Percentiles rank a stretch among this genome's conserved stretches.
These are phyloP conservation scores for Acrobasis repandana DNA, from an alignment of 2,888 invertebrate genomes.

Conservation along the genomic window DNA sequence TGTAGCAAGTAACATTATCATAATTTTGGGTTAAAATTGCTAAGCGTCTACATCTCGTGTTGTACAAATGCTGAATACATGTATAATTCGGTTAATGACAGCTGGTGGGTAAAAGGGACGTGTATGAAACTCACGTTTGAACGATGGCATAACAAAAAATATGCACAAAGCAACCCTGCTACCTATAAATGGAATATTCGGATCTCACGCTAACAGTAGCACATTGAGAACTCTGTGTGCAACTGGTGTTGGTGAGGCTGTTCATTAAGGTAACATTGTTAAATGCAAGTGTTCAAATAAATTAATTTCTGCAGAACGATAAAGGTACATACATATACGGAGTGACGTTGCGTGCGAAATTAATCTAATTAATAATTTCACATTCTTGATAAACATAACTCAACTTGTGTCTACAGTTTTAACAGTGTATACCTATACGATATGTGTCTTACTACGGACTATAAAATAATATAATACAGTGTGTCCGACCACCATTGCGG, in stretches of 20 bases:
- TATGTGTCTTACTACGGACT: too few relatives aligned
- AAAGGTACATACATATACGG: too few relatives aligned
- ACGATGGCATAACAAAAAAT: slow-evolving; percentile 74
- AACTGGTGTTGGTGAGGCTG: slow-evolving; percentile 49
- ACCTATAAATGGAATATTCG: slow-evolving; percentile 74
- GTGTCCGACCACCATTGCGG: too few relatives aligned
- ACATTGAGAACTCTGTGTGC: slow-evolving; percentile 52
- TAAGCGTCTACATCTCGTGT: slow-evolving; percentile 60
- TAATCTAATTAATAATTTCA: too few relatives aligned
- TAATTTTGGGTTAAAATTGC: slow-evolving; percentile 64
- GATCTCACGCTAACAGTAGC: slow-evolving; percentile 69
- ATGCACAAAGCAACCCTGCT: slow-evolving; percentile 65
- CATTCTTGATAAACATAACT: too few relatives aligned
- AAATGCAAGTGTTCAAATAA: slow-evolving; percentile 14
- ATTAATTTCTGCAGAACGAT: neutral
- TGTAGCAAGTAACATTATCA: slow-evolving; percentile 54
- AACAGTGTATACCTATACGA: too few relatives aligned
- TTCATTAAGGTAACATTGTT: slow-evolving; percentile 28
- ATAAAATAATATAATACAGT: too few relatives aligned
- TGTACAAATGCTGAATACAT: slow-evolving; percentile 48
- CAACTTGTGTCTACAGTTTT: too few relatives aligned
- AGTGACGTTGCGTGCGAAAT: neutral
- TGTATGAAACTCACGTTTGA: slow-evolving; percentile 69
- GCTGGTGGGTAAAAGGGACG: slow-evolving; percentile 56
- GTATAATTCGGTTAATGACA: slow-evolving; percentile 58